Evolutionary conservation across 30 jellyfish, hydroid and myxozoan species (phyloP), one percentile per base, ranked within the genome.

Genomic region (Rhopilema esculentum): DNA sequence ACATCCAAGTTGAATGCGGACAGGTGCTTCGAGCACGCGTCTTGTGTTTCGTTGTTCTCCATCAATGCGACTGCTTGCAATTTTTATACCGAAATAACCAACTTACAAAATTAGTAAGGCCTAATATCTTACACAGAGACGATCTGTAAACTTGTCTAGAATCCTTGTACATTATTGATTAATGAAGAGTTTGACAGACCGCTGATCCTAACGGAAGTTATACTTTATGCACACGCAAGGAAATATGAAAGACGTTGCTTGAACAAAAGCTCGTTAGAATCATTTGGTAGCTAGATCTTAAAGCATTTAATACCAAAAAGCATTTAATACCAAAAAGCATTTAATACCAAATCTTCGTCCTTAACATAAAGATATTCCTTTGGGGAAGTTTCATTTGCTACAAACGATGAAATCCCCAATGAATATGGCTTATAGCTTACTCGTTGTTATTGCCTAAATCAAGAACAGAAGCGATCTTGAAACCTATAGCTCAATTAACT

Each of bases 1-100:
- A 84, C 85, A 74, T 31, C 33, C 22, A 49, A 23, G 88, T 1
- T 85, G 84, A 85, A 85, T 85, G 78, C 53, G 69, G 66, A 74
- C 94, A 85, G 94, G 94, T 85, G 94, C 84, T 85, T 27, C 84
- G 49, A 79, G 82, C 94, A 85, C 94, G 94, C 94, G 94, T 85
- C 88, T 29, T 49, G 77, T 51, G 72, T 72, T 73, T 32, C 88
- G 88, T 85, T 85, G 94, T 75, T 69, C 71, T 75, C 70, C 52
- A 78, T 68, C 69, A 48, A 69, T 29, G 71, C 91, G 71, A 83
- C 91, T 78, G 85, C 94, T 30, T 72, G 69, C 79, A 20, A 23
- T 32, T 12, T 27, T 52, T 17, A 66, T 51, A 52, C 64, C 22
- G 20, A 29, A 27, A 25, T 40, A 26, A 26, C 82, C 74, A 67